These are phyloP conservation scores for Riptortus pedestris DNA, from an alignment of 1,140 invertebrate genomes.

Conservation along the genomic window DNA sequence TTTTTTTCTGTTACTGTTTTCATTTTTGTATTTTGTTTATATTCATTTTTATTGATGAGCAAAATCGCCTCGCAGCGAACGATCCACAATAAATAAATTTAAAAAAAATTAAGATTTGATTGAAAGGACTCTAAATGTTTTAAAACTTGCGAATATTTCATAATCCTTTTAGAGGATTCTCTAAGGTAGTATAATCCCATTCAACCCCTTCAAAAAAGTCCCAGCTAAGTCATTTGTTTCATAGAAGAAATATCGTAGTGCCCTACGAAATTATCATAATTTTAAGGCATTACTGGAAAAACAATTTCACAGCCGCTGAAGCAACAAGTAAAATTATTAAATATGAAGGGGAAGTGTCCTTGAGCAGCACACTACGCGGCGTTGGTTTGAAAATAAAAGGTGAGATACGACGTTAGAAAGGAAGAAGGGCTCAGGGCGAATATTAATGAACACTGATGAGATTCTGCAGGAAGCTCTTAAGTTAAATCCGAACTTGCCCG, in stretches of 20 bases:
- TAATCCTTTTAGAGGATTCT: too few relatives aligned
- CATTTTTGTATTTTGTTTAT: too few relatives aligned
- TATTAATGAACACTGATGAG: background rate
- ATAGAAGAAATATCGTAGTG: conserved; percentile 26
- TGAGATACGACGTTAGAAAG: background rate
- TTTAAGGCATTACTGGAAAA: conserved; percentile 12
- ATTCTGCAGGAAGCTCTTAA: background rate
- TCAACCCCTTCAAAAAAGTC: too few relatives aligned
- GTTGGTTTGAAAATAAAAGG: conserved; percentile 1
- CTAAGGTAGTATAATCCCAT: too few relatives aligned
- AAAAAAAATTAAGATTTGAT: too few relatives aligned
- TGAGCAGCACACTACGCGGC: background rate
- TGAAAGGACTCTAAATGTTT: too few relatives aligned
- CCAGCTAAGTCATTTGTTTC: too few relatives aligned
- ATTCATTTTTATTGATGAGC: too few relatives aligned
- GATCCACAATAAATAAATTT: too few relatives aligned
- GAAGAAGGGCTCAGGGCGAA: background rate
- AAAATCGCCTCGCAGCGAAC: too few relatives aligned
- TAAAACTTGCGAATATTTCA: too few relatives aligned
- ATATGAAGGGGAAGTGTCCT: conserved; percentile 2
- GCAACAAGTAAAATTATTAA: conserved; percentile 5
- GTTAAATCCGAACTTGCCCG: background rate
- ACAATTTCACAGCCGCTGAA: background rate
- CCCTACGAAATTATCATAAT: background rate
- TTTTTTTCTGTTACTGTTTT: too few relatives aligned